Percentiles rank a stretch among this genome's conserved stretches.
Conservation (phyloP, 2,888 invertebrate genomes). For the Mesorhabditis spiculigera region DNA sequence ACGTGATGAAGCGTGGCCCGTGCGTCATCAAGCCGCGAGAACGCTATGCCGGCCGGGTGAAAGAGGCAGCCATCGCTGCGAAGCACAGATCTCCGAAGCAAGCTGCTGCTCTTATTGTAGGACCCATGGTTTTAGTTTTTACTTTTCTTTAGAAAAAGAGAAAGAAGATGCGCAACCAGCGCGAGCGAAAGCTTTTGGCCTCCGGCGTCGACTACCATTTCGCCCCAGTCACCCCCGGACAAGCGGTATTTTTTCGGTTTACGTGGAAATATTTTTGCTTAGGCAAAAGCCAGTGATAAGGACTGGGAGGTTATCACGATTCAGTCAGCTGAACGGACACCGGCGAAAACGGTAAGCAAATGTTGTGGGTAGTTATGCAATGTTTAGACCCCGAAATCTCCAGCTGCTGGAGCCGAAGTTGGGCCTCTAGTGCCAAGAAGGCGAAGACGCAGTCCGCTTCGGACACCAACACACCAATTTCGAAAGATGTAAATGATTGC, state of each 20-base stretch:
- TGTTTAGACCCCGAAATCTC: neutral
- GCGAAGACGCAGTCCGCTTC: no score
- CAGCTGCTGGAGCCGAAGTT: neutral
- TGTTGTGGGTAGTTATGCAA: neutral
- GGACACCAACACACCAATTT: no score
- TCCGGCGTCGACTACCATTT: conserved; percentile 39
- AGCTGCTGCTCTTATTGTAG: conserved; percentile 6
- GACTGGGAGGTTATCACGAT: neutral
- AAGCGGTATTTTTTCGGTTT: neutral
- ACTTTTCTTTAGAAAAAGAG: conserved; percentile 15
- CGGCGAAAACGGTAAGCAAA: neutral
- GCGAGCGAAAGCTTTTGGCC: conserved; percentile 21
- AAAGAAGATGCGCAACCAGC: conserved; percentile 11
- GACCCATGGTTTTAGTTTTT: neutral
- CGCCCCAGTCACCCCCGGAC: neutral
- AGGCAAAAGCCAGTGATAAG: neutral
- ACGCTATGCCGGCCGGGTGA: conserved; percentile 23
- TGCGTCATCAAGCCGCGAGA: conserved; percentile 25
- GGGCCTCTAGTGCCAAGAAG: neutral
- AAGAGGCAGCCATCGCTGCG: conserved; percentile 23
- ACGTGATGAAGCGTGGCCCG: conserved; percentile 32
- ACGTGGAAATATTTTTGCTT: neutral
- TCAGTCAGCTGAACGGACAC: neutral
- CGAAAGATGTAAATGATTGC: no score
- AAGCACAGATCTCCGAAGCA: conserved; percentile 10